These are phyloP conservation scores for Antrozous pallidus DNA, from an alignment of 2,797 vertebrate species.

Conservation along the genomic window DNA sequence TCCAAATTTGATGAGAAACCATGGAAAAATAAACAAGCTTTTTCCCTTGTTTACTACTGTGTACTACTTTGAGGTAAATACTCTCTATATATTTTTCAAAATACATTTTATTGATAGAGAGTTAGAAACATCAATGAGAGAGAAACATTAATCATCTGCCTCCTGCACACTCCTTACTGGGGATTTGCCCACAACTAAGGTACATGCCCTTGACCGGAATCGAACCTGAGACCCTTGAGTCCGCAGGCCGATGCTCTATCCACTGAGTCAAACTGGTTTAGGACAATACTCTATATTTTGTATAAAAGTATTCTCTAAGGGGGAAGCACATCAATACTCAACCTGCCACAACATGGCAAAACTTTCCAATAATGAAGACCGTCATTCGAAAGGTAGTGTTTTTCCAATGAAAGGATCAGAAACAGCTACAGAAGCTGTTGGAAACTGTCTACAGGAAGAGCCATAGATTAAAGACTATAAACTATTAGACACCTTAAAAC, in stretches of 20 bases:
- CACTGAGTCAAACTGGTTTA: too few relatives aligned
- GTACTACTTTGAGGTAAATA: background rate
- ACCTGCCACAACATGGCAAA: background rate
- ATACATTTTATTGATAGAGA: too few relatives aligned
- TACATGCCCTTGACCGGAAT: too few relatives aligned
- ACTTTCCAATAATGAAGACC: background rate
- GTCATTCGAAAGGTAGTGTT: background rate
- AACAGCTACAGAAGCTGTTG: slow-evolving; percentile 5
- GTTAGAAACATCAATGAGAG: too few relatives aligned
- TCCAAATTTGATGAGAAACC: background rate
- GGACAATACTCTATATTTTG: slow-evolving; percentile 18
- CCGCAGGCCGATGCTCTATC: too few relatives aligned
- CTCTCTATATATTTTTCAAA: too few relatives aligned
- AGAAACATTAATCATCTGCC: too few relatives aligned
- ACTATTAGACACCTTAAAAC: slow-evolving; percentile 48
- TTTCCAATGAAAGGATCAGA: slow-evolving; percentile 25
- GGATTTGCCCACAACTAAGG: too few relatives aligned
- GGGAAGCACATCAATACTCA: background rate
- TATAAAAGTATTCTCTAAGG: background rate
- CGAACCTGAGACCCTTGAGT: too few relatives aligned
- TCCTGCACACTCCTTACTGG: too few relatives aligned
- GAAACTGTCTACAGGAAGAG: slow-evolving; percentile 14
- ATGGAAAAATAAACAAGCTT: background rate
- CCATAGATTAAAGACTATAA: slow-evolving; percentile 59
- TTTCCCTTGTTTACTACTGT: background rate